Percentiles rank a stretch among this genome's conserved stretches.
Conservation (phyloP, 2,113 vertebrate genomes). For the Cervus canadensis region DNA sequence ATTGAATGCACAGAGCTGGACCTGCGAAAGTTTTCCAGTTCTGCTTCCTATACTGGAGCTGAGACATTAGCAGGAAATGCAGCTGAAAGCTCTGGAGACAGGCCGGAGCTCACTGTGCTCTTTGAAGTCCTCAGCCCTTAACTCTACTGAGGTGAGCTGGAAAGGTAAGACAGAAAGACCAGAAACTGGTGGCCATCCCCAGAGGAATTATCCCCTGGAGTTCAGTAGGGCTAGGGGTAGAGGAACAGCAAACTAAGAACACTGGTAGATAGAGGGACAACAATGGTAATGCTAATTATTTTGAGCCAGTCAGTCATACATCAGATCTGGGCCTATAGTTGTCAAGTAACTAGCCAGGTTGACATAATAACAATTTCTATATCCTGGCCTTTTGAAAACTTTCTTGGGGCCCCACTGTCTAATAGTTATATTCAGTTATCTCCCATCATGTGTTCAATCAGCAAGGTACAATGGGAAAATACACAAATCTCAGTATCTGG, state of each 20-base stretch:
- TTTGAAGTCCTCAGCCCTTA: conserved; percentile 37
- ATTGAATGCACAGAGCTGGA: conserved; percentile 89
- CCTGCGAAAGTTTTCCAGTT: conserved; percentile 77
- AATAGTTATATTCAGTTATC: neutral
- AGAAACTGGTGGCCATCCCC: neutral
- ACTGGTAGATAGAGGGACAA: neutral
- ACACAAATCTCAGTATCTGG: neutral
- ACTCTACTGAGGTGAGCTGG: conserved; percentile 41
- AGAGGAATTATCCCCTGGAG: neutral
- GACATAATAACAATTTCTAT: neutral
- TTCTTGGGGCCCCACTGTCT: neutral
- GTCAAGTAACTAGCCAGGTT: neutral
- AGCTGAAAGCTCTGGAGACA: neutral
- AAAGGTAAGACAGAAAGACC: neutral
- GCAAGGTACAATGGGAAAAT: neutral
- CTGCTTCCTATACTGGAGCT: conserved; percentile 5
- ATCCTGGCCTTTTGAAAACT: neutral
- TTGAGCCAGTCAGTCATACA: neutral
- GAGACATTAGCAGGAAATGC: conserved; percentile 19
- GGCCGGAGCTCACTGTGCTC: neutral
- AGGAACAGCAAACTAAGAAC: neutral
- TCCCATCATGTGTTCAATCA: neutral
- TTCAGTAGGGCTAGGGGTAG: neutral
- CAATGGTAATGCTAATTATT: neutral
- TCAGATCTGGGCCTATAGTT: neutral